phyloP scores from a whole-genome alignment of 2,888 invertebrate genomes.

The Dinocampus coccinellae region DNA sequence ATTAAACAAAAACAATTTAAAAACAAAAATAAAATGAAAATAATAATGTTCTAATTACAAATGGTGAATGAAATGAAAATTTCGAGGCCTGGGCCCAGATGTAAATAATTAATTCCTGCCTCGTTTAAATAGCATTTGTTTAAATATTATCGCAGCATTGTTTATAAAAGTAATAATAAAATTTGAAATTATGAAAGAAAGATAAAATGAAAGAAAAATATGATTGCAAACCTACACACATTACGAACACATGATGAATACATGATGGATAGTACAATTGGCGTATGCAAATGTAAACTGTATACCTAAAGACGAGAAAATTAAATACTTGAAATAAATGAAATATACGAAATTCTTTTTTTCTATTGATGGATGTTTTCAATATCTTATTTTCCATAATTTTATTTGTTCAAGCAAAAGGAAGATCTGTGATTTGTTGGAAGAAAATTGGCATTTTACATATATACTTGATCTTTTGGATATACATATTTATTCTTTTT shows the following conservation, averaged over 20 bases:
- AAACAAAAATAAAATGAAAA: conserved; percentile 4
- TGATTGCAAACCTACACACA: conserved; percentile 36
- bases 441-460: not conserved
- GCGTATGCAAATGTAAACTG: conserved; percentile 48
- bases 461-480: not conserved
- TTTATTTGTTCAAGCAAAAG: not conserved
- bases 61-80: conserved; percentile 5
- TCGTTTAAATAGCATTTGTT: not conserved
- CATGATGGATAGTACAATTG: conserved; percentile 48
- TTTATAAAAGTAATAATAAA: conserved; percentile 15
- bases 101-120: conserved; percentile 20
- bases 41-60: conserved; percentile 15
- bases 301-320: conserved; percentile 46
- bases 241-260: conserved; percentile 45
- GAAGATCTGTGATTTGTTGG: not conserved
- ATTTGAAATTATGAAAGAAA: conserved; percentile 21
- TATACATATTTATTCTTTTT: conserved; percentile 22
- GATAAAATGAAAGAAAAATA: conserved; percentile 10
- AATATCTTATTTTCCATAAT: not conserved
- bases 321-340: conserved; percentile 43
- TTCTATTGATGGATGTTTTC: conserved; percentile 22
- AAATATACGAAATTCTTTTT: conserved; percentile 41
- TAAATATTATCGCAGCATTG: conserved; percentile 16
- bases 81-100: conserved; percentile 2
- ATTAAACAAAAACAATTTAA: conserved; percentile 7